These are phyloP conservation scores for Diarsia mendica DNA, from an alignment of 2,888 invertebrate genomes.

Conservation along the genomic window DNA sequence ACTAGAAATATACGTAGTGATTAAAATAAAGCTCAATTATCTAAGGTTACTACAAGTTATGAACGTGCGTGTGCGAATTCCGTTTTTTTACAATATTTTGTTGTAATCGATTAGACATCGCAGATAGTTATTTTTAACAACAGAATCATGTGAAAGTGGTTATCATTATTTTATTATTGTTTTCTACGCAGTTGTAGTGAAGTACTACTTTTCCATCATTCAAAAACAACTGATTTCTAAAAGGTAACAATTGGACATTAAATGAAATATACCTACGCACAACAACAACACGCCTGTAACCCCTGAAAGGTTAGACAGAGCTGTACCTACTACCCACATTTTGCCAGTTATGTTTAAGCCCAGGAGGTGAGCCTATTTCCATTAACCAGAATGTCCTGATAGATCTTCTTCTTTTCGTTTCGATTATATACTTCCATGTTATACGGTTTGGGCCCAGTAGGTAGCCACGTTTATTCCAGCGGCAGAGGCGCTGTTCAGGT, in stretches of 20 bases:
- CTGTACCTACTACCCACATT: too few species aligned
- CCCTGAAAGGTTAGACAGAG: too few species aligned
- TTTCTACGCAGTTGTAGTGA: neutral
- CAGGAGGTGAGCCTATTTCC: too few species aligned
- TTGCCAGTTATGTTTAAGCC: too few species aligned
- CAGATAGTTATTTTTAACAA: slow-evolving; percentile 12
- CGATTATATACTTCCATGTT: too few species aligned
- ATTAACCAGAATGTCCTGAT: too few species aligned
- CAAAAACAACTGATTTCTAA: neutral
- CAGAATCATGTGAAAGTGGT: slow-evolving; percentile 4
- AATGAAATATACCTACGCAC: too few species aligned
- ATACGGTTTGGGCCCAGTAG: too few species aligned
- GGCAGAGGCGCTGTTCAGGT: too few species aligned
- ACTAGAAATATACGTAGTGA: neutral
- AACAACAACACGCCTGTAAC: too few species aligned
- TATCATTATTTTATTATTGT: neutral
- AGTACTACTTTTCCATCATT: neutral
- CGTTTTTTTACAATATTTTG: neutral
- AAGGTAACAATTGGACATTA: neutral
- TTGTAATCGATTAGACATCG: slow-evolving; percentile 16
- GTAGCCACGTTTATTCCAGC: too few species aligned
- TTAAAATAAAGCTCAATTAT: slow-evolving; percentile 8
- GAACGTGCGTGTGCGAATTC: neutral
- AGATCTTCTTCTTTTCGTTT: too few species aligned
- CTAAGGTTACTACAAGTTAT: neutral